Base-by-base conservation (phyloP, 2,797 vertebrate species). In the Anguilla megastoma region DNA sequence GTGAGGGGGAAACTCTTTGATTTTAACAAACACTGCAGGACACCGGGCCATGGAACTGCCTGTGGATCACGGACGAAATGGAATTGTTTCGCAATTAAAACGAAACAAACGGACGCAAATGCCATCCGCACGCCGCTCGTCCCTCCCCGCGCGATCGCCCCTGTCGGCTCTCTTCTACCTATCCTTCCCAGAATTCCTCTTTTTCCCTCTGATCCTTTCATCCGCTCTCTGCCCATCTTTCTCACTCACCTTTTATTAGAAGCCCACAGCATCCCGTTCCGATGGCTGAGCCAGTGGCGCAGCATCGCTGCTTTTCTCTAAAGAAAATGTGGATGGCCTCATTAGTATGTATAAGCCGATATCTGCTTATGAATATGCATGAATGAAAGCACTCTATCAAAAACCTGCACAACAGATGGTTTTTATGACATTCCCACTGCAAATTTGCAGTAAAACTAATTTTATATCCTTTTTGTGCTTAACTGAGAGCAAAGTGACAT, bases 281-380 rank as follows among this genome's bases (percentile, higher is more conserved):
- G 8, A 33, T 36, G 14, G 36, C 36, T 36, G 36, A 12, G 14
- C 21, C 12, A 79, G 33, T 24, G 74, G 36, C 36, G 21, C 14
- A 41, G 33, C 5, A 21, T 45, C 3, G 30, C 33, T 41, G 36
- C 36, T 41, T 21, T 16, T 6, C 33, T 79, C 12, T 36, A 41
- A 41, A 79, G 7, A 48, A 54, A 27, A 33, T 54, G 14, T 18
- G 33, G 30, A 36, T 74, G 50, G 27, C 87, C 66, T 88, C 66
- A 54, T 88, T 85, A 56, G 30, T 88, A 74, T 85, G 87, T 52
- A 82, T 74, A 56, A 87, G 60, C 41, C 24, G 58, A 3, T 63
- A 12, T 58, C 58, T 45, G 0, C 69, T 30, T 54, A 90, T 92
- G 84, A 90, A 91, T 89, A 90, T 91, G 86, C 58, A 91, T 90